These are phyloP conservation scores for rat (Rattus norvegicus) DNA, from an alignment of 2,113 vertebrate species.

Conservation along the genomic window GRCr8 NC_086026.1:93118501-93119000, in stretches of 20 bases:
- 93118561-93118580: neutral
- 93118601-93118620: neutral
- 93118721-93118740: neutral
- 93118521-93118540: neutral
- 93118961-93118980: neutral
- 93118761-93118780: neutral
- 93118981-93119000: neutral
- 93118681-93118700: conserved; percentile 37
- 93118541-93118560: neutral
- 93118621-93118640: neutral
- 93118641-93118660: conserved; percentile 6
- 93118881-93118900: neutral
- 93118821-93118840: neutral
- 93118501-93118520: neutral
- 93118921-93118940: neutral
- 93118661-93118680: neutral
- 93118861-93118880: conserved; percentile 3
- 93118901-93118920: neutral
- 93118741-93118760: neutral
- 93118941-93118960: neutral
- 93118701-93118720: neutral
- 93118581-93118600: conserved; percentile 32
- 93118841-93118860: neutral
- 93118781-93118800: neutral
- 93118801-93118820: conserved; percentile 18